Evolutionary conservation across 2,113 vertebrate genomes (phyloP).

Genomic region (Sturnus vulgaris): DNA sequence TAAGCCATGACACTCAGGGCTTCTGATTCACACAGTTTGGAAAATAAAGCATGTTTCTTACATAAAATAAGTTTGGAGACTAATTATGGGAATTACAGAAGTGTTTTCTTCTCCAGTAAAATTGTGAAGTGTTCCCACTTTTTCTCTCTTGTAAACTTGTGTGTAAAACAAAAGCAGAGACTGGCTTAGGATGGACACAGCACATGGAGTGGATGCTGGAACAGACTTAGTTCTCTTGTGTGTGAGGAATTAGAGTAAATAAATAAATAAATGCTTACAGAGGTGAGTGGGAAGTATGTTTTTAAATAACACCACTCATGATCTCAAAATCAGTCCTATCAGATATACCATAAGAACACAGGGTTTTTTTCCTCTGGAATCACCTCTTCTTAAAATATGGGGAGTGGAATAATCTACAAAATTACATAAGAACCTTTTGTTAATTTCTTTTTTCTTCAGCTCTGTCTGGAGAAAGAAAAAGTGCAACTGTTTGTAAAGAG

Average conservation of each 20-base stretch:
- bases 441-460: background rate
- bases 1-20: background rate
- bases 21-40: background rate
- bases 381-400: background rate
- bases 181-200: background rate
- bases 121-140: background rate
- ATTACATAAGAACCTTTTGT: background rate
- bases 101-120: background rate
- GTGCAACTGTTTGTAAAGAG: background rate
- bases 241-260: background rate
- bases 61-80: background rate
- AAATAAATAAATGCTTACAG: background rate
- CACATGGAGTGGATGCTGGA: background rate
- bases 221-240: background rate
- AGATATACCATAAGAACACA: background rate
- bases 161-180: background rate
- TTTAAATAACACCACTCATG: background rate
- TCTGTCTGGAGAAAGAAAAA: background rate
- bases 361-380: accelerated
- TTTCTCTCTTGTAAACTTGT: background rate
- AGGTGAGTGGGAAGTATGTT: background rate
- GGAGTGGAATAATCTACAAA: background rate
- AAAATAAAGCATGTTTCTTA: background rate
- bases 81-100: background rate
- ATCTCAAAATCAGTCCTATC: background rate